Conservation (phyloP, 2,113 vertebrate genomes). For the Mormyrus iriodes region DNA sequence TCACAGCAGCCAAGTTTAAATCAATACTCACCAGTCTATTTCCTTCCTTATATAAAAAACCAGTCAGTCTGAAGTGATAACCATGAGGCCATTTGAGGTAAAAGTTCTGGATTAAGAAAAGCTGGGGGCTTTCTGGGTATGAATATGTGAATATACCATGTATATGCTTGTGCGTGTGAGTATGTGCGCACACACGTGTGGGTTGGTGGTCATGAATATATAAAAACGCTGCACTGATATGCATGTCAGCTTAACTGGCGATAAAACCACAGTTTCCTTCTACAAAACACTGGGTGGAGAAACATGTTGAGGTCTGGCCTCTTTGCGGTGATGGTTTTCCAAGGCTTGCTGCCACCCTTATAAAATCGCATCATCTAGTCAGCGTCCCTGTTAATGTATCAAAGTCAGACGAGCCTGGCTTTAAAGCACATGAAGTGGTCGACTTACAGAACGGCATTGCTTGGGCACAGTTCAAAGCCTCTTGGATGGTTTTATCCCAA, state of each 20-base stretch:
- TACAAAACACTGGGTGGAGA: conserved; percentile 11
- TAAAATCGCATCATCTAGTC: not conserved
- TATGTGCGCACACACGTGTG: not conserved
- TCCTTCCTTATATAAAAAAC: conserved; percentile 6
- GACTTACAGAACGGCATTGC: not conserved
- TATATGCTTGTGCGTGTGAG: not conserved
- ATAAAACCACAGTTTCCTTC: conserved; percentile 4
- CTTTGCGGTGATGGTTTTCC: not conserved
- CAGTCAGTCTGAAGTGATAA: not conserved
- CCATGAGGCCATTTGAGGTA: not conserved
- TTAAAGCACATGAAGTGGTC: not conserved
- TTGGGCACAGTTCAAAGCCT: not conserved
- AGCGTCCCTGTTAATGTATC: not conserved
- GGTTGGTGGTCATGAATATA: not conserved
- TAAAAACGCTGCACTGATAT: not conserved
- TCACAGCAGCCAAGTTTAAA: not conserved
- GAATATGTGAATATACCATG: not conserved
- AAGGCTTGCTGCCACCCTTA: not conserved
- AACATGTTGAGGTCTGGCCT: not conserved
- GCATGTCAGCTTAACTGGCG: not conserved
- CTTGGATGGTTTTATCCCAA: not conserved
- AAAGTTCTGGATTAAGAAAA: not conserved
- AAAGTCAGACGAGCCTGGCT: not conserved
- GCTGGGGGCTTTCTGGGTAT: not conserved
- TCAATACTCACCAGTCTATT: not conserved